Conservation (phyloP, 2,797 vertebrate species). For the Geotria australis region DNA sequence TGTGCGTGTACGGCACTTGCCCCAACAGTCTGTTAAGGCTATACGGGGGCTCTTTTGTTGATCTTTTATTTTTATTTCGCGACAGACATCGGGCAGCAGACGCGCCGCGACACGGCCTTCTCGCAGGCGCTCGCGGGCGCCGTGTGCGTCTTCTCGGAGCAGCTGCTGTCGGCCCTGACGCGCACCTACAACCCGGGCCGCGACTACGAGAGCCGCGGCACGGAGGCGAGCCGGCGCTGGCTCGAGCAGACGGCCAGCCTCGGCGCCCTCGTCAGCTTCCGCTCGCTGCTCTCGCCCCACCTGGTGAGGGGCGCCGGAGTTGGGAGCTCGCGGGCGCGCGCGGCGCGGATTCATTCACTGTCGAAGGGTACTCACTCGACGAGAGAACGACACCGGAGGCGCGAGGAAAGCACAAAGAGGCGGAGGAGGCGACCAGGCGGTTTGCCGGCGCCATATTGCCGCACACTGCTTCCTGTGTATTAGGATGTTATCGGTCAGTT, state of each 20-base stretch:
- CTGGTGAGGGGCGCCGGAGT: conserved; percentile 29
- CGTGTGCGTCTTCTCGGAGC: conserved; percentile 56
- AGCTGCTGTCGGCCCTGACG: conserved; percentile 50
- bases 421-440: neutral
- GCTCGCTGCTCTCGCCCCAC: conserved; percentile 39
- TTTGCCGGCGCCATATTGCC: too few relatives aligned
- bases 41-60: too few relatives aligned
- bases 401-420: too few relatives aligned
- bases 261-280: conserved; percentile 55
- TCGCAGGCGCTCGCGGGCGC: conserved; percentile 63
- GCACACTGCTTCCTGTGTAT: too few relatives aligned
- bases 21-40: too few relatives aligned
- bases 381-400: too few relatives aligned
- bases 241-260: conserved; percentile 70
- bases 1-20: too few relatives aligned
- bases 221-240: conserved; percentile 89
- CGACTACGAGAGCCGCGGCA: conserved; percentile 76
- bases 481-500: too few relatives aligned
- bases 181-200: conserved; percentile 71
- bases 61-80: too few relatives aligned
- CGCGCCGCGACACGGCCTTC: conserved; percentile 63
- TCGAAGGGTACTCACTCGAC: too few relatives aligned
- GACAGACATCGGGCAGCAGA: conserved; percentile 59
- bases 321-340: too few relatives aligned
- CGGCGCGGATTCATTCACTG: neutral